Evolutionary conservation across 2,113 vertebrate genomes (phyloP).

Genomic region (Pionites leucogaster): DNA sequence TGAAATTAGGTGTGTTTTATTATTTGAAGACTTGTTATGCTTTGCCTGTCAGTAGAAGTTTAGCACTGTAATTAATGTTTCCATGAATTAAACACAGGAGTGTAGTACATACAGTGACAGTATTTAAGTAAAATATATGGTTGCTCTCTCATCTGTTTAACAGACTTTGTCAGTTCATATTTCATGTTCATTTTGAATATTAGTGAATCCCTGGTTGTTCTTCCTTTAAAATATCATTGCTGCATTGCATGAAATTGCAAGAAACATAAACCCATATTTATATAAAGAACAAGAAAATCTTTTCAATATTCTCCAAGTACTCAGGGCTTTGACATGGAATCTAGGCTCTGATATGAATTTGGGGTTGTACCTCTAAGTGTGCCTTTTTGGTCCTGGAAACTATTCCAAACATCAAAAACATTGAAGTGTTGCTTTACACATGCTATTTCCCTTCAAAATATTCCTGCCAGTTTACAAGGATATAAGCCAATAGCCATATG

Average conservation of each 20-base stretch:
- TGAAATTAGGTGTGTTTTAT: constrained; percentile 45
- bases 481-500: neutral
- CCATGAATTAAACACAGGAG: constrained; percentile 26
- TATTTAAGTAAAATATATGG: constrained; percentile 17
- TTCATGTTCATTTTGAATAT: neutral
- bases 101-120: neutral
- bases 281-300: neutral
- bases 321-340: neutral
- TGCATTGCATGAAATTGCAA: neutral
- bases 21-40: constrained; percentile 31
- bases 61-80: constrained; percentile 2
- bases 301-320: neutral
- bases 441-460: neutral
- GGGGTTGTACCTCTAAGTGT: neutral
- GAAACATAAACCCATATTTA: neutral
- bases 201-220: neutral
- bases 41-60: constrained; percentile 15
- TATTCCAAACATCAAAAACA: neutral
- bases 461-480: neutral
- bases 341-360: neutral
- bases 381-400: neutral
- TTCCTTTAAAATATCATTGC: neutral
- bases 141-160: constrained; percentile 3
- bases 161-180: neutral
- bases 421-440: neutral